Percentiles rank a stretch among this genome's conserved stretches.
Evolutionary conservation across 1,140 invertebrate genomes (phyloP).

Genomic region (Drosophila oshimai): DNA sequence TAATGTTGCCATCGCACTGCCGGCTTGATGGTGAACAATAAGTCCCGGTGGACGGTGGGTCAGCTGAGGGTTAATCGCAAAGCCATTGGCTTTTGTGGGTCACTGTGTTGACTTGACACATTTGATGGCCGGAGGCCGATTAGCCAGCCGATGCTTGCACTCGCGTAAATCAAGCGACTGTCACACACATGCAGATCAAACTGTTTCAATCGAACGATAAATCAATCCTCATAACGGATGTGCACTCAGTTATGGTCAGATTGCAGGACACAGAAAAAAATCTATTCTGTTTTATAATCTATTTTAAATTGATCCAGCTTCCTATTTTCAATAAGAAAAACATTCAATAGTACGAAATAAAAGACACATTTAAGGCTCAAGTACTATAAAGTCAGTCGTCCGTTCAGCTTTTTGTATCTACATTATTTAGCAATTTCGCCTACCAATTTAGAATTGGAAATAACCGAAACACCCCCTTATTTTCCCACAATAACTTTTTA

Average conservation of each 20-base stretch:
- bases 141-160: slow-evolving; percentile 43
- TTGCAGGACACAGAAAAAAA: not conserved
- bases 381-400: no score
- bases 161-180: slow-evolving; percentile 38
- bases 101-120: slow-evolving; percentile 34
- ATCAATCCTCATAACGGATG: slow-evolving; percentile 18
- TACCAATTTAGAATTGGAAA: not conserved
- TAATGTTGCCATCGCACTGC: slow-evolving; percentile 42
- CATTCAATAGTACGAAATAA: no score
- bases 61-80: slow-evolving; percentile 4
- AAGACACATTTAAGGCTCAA: no score
- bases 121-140: slow-evolving; percentile 35
- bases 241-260: not conserved
- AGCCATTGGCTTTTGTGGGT: slow-evolving; percentile 23
- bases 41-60: not conserved
- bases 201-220: slow-evolving; percentile 27
- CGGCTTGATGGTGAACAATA: not conserved
- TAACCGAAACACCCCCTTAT: not conserved
- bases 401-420: no score
- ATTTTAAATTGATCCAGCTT: no score
- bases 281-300: no score
- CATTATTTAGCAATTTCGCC: no score
- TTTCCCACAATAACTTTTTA: not conserved
- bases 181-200: slow-evolving; percentile 28
- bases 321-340: no score